These are phyloP conservation scores for Meriones unguiculatus DNA, from an alignment of 2,113 vertebrate species.

Conservation along the genomic window DNA sequence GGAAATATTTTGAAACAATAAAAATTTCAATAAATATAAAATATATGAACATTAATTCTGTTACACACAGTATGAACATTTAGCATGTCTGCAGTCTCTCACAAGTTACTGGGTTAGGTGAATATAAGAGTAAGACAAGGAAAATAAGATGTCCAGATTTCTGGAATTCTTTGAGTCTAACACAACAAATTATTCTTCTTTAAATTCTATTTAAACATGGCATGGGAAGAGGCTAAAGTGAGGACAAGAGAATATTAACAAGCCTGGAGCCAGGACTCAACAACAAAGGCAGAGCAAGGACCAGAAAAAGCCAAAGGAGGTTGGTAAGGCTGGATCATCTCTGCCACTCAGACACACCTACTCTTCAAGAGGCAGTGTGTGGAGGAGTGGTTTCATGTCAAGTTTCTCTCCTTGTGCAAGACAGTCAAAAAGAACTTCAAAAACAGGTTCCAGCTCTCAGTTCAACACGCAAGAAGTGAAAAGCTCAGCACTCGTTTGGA, in stretches of 20 bases:
- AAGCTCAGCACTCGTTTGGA: not conserved
- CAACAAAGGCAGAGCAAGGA: not conserved
- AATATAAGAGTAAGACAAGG: not conserved
- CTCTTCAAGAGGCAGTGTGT: not conserved
- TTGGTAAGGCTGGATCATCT: not conserved
- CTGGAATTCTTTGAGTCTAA: not conserved
- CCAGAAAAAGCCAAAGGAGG: not conserved
- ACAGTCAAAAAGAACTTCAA: not conserved
- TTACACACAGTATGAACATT: not conserved
- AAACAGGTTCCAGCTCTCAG: not conserved
- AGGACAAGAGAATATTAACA: conserved; percentile 25
- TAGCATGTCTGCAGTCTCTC: not conserved
- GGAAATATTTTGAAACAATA: not conserved
- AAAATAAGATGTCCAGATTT: not conserved
- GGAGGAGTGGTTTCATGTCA: conserved; percentile 4
- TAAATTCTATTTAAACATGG: conserved; percentile 5
- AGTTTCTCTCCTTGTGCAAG: not conserved
- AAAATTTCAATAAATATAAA: conserved; percentile 10
- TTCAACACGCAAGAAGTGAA: not conserved
- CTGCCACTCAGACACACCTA: not conserved
- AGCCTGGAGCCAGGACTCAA: not conserved
- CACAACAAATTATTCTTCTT: conserved; percentile 1
- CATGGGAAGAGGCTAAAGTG: conserved; percentile 8
- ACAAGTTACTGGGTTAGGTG: not conserved
- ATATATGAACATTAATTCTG: not conserved